These are phyloP conservation scores for Meteorus colon DNA, from an alignment of 2,888 invertebrate species.

Conservation along the genomic window DNA sequence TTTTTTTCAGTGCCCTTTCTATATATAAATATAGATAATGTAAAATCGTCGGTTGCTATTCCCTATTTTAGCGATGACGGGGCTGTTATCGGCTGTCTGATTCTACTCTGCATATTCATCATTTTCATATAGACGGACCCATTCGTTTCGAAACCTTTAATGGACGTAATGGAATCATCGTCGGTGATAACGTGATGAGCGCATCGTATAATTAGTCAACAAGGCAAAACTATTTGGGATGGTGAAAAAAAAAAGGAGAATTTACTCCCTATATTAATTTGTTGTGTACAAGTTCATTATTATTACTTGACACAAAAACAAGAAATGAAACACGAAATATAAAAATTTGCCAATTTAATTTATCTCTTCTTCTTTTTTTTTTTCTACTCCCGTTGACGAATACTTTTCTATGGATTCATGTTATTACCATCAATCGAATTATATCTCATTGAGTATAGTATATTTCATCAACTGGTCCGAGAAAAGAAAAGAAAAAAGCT, in stretches of 20 bases:
- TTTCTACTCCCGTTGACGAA: not conserved
- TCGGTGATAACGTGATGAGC: too few species aligned
- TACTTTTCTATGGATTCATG: not conserved
- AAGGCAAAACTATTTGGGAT: not conserved
- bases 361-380: not conserved
- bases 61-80: too few species aligned
- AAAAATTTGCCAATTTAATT: not conserved
- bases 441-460: not conserved
- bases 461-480: not conserved
- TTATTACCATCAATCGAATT: not conserved
- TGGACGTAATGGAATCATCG: slow-evolving; percentile 13
- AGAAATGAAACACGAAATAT: too few species aligned
- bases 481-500: not conserved
- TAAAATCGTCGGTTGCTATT: too few species aligned
- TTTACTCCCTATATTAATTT: not conserved
- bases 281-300: not conserved
- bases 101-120: not conserved
- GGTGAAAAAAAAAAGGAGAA: not conserved
- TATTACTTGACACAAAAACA: too few species aligned
- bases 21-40: too few species aligned
- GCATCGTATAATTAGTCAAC: not conserved
- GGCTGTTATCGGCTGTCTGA: not conserved
- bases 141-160: not conserved
- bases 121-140: not conserved
- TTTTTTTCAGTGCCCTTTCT: too few species aligned